These are phyloP conservation scores for Catostylus mosaicus DNA, from an alignment of 30 jellyfish, hydroid and myxozoan species.

Conservation along the genomic window DNA sequence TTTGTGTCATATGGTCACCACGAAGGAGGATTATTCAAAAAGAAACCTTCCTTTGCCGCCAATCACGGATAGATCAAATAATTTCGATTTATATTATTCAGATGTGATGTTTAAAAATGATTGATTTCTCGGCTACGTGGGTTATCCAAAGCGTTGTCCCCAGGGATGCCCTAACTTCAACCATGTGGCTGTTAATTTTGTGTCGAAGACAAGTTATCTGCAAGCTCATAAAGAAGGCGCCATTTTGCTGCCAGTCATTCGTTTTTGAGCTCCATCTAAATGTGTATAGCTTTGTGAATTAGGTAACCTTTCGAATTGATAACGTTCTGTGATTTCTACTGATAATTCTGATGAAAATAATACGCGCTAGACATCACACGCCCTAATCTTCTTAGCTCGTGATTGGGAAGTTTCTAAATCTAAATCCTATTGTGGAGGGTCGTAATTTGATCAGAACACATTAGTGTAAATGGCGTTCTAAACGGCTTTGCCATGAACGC, in stretches of 20 bases:
- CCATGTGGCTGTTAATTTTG: constrained; percentile 3
- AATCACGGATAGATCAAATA: no score
- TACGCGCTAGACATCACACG: not conserved
- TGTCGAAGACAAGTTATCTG: not conserved
- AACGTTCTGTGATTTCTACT: no score
- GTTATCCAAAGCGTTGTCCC: no score
- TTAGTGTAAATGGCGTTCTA: not conserved
- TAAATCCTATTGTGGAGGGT: not conserved
- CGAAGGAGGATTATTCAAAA: no score
- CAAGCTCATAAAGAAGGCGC: constrained; percentile 18
- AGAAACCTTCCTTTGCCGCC: no score
- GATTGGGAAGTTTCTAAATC: not conserved
- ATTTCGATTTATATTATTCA: no score
- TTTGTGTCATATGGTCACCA: no score
- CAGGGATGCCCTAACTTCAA: not conserved
- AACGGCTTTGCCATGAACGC: not conserved
- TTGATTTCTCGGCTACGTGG: no score
- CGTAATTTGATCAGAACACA: not conserved
- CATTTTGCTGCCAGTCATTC: not conserved
- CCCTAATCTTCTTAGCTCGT: not conserved
- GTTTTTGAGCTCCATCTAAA: not conserved
- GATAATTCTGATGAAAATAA: no score
- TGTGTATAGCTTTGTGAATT: not conserved
- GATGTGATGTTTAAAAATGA: no score
- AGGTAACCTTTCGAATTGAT: no score